Evolutionary conservation across 92 coral and sea anemone species (phyloP).

Genomic region (Pocillopora meandrina): DNA sequence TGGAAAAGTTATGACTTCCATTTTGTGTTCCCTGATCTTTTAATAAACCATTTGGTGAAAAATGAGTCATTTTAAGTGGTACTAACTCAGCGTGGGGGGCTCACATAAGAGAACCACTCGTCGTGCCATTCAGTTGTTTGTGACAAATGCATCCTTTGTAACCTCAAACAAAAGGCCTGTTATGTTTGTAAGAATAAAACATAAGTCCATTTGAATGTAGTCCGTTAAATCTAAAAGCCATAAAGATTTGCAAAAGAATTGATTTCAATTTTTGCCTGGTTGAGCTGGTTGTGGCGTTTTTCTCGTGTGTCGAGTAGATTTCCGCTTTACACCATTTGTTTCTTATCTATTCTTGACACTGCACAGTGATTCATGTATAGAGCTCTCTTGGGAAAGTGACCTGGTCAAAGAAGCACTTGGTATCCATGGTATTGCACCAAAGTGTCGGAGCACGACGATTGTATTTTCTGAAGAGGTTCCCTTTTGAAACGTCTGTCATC

Average conservation of each 20-base stretch:
- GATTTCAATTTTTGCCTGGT: not conserved
- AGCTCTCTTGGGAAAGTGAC: slow-evolving; percentile 22
- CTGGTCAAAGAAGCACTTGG: slow-evolving; percentile 9
- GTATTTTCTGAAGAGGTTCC: slow-evolving; percentile 1
- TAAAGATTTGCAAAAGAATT: not conserved
- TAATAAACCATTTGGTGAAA: not conserved
- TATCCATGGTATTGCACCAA: slow-evolving; percentile 22
- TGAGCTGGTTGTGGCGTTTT: not conserved
- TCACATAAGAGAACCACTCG: not conserved
- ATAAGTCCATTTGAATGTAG: slow-evolving; percentile 5
- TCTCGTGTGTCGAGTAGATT: not conserved
- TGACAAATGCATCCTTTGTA: not conserved
- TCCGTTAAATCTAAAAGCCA: slow-evolving; percentile 5
- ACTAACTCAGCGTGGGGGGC: not conserved
- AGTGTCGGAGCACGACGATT: slow-evolving; percentile 28
- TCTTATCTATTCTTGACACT: not conserved
- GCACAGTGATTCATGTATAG: not conserved
- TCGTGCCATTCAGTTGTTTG: slow-evolving; percentile 8
- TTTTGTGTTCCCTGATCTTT: not conserved
- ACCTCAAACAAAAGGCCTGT: slow-evolving; percentile 6
- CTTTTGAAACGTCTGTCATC: slow-evolving; percentile 2
- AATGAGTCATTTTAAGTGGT: not conserved
- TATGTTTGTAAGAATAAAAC: slow-evolving; percentile 33
- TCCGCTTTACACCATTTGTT: not conserved
- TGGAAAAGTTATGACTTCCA: not conserved